phyloP scores from a whole-genome alignment of 2,113 vertebrate species.

The Sturnus vulgaris region DNA sequence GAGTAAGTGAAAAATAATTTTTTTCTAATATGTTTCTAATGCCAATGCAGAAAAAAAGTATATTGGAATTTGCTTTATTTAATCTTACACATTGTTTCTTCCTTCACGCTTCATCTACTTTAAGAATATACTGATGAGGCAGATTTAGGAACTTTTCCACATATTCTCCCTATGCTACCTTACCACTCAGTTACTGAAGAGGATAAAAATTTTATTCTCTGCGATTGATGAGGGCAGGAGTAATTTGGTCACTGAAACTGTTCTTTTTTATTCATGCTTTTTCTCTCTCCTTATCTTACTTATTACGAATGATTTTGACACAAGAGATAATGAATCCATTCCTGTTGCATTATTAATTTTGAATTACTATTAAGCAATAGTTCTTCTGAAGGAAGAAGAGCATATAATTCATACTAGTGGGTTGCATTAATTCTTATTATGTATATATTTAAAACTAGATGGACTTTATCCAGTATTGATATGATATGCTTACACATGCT shows the following conservation, averaged over 20 bases:
- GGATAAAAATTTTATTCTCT: background rate
- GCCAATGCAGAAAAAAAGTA: background rate
- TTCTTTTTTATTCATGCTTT: background rate
- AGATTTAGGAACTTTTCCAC: background rate
- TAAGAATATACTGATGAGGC: background rate
- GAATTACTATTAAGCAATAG: background rate
- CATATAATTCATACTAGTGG: background rate
- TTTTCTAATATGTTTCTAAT: background rate
- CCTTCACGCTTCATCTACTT: background rate
- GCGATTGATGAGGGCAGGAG: background rate
- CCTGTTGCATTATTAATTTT: background rate
- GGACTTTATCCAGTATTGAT: background rate
- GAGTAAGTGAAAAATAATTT: background rate
- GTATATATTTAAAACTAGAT: background rate
- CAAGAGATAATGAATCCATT: background rate
- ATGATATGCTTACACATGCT: background rate
- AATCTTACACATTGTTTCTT: background rate
- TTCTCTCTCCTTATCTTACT: background rate
- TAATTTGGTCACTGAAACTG: conserved; percentile 7
- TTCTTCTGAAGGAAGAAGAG: background rate
- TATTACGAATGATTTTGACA: conserved; percentile 6
- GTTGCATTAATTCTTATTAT: background rate
- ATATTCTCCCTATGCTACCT: background rate
- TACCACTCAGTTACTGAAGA: background rate
- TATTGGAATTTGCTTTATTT: background rate